Conservation (phyloP, 2,113 vertebrate species). For the Charina bottae region DNA sequence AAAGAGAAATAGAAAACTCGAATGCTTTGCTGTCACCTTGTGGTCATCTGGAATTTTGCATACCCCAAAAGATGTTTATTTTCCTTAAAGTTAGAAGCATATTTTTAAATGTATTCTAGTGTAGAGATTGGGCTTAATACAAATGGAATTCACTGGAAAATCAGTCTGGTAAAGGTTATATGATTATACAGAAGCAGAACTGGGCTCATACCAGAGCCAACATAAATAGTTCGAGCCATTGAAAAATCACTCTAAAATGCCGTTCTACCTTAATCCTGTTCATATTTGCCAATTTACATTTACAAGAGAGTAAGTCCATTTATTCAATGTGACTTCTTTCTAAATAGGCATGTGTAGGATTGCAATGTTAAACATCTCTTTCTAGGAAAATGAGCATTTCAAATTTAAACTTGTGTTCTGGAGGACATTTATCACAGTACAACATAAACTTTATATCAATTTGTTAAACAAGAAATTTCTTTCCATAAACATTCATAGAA, state of each 20-base stretch:
- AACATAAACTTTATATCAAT: constrained; percentile 39
- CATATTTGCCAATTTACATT: background rate
- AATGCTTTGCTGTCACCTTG: background rate
- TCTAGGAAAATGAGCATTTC: background rate
- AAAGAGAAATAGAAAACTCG: background rate
- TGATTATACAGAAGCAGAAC: background rate
- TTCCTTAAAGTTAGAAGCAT: too few relatives aligned
- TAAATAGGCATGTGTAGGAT: background rate
- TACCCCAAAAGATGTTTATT: too few relatives aligned
- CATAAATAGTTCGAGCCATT: background rate
- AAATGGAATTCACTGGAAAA: too few relatives aligned
- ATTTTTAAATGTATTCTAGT: background rate
- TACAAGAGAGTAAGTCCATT: background rate
- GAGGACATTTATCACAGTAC: constrained; percentile 38
- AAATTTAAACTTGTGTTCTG: background rate
- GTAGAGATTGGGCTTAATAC: background rate
- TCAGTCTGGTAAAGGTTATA: background rate
- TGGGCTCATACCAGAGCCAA: background rate
- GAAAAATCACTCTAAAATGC: background rate
- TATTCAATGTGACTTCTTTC: background rate
- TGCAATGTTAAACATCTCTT: constrained; percentile 3
- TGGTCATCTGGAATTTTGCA: background rate
- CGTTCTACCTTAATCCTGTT: background rate
- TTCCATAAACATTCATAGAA: constrained; percentile 30
- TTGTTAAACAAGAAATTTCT: constrained; percentile 39